Evolutionary conservation across 2,888 invertebrate species (phyloP), one percentile per base, ranked within the genome.

Genomic region (Himalopsyche kuldschensis): DNA sequence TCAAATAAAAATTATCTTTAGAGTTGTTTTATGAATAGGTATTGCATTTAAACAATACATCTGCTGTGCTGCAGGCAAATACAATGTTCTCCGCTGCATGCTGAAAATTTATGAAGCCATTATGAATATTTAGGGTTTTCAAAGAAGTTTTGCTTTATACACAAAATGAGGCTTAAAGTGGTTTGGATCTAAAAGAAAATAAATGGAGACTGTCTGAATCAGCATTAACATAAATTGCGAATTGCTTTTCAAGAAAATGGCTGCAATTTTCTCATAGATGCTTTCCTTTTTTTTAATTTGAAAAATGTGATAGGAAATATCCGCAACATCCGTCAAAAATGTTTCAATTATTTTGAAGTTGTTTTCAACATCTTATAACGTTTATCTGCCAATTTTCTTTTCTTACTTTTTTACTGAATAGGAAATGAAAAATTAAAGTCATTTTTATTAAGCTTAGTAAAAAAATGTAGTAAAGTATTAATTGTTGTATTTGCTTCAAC

Each of bases 201-300:
- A 78, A 78, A 78, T 35, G 78, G 41, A 20, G n/a, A 41, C 41
- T 24, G 78, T 6, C 46, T 41, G 78, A 46, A 27, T 78, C 78
- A 78, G 78, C 78, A 46, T 78, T 78, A 46, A 24, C 46, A 78
- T 78, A n/a, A 78, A 78, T 78, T 78, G 78, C 78, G 46, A 78
- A 78, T 15, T 78, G 2, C 17, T 4, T 24, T 17, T 17, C 24
- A 41, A 41, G 78, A 78, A 20, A 55, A 55, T 24, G 24, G 55
- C 8, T 20, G 55, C 55, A 55, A 0, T 20, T 20, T 55, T 20
- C n/a, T 55, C 55, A 3, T 20, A n/a, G n/a, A n/a, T n/a, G n/a
- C 20, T 24, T 55, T 20, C 10, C 2, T 24, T 5, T 55, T 20
- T 24, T 20, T 20, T 6, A 55, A 55, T 55, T 2, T 8, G 55